These are phyloP conservation scores for Elysia crispata DNA, from an alignment of 2,888 invertebrate genomes.

Conservation along the genomic window DNA sequence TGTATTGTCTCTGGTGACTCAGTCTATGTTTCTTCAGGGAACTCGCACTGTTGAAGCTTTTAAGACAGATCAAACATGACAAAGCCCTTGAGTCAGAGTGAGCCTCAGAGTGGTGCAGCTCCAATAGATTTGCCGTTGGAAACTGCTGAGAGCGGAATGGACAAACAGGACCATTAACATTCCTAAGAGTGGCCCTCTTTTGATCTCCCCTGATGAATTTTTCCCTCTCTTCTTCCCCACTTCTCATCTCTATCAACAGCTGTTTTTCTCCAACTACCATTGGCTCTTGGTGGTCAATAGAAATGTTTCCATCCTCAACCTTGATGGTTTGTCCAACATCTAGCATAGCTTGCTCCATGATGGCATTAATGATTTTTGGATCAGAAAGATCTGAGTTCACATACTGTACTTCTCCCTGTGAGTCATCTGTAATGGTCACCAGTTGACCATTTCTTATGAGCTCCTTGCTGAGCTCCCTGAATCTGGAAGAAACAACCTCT, in stretches of 20 bases:
- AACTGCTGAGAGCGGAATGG: slow-evolving; percentile 29
- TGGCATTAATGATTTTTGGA: too few relatives aligned
- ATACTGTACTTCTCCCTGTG: too few relatives aligned
- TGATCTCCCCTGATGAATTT: not conserved
- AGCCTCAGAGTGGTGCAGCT: slow-evolving; percentile 35
- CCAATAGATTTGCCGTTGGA: slow-evolving; percentile 29
- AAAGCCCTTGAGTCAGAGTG: slow-evolving; percentile 36
- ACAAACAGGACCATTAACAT: slow-evolving; percentile 16
- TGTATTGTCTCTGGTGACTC: slow-evolving; percentile 35
- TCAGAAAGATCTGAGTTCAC: too few relatives aligned
- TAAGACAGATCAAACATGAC: slow-evolving; percentile 36
- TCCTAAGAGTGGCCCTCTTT: not conserved
- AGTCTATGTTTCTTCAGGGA: slow-evolving; percentile 37
- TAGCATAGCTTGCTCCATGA: not conserved
- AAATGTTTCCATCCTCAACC: not conserved
- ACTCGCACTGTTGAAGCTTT: slow-evolving; percentile 40
- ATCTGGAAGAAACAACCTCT: too few relatives aligned
- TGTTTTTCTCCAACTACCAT: too few relatives aligned
- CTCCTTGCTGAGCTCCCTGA: too few relatives aligned
- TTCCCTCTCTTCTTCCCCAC: too few relatives aligned
- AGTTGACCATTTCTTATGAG: too few relatives aligned
- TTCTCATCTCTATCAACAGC: too few relatives aligned
- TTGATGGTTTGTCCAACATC: slow-evolving; percentile 3
- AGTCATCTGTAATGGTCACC: too few relatives aligned
- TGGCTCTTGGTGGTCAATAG: too few relatives aligned